Evolutionary conservation across 2,888 invertebrate genomes (phyloP).

Genomic region (Apotomis betuletana): DNA sequence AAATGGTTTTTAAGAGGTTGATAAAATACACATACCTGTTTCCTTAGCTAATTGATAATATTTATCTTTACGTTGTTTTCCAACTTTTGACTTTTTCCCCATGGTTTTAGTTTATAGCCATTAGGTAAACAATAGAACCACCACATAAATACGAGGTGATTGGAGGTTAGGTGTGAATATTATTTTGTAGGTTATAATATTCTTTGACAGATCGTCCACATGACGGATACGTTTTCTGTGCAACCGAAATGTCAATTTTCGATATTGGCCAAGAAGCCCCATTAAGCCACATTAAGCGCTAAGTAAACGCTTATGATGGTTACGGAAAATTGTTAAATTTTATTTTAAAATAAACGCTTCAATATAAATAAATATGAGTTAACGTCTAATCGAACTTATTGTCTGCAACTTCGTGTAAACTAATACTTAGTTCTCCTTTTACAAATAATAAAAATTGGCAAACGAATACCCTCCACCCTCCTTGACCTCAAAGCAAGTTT

Average conservation of each 20-base stretch:
- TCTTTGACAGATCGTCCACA: constrained; percentile 25
- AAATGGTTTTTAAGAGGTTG: not conserved
- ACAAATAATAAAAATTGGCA: no score
- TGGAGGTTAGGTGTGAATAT: constrained; percentile 13
- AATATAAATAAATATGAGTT: no score
- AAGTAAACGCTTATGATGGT: not conserved
- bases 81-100: constrained; percentile 98
- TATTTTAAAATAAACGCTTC: no score
- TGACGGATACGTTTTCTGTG: constrained; percentile 10
- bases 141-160: not conserved
- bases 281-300: not conserved
- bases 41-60: constrained; percentile 99
- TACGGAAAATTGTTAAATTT: not conserved
- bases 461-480: no score
- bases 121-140: constrained; percentile 18
- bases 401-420: no score
- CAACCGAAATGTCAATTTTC: not conserved
- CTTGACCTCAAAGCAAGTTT: no score
- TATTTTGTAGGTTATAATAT: not conserved
- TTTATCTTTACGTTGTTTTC: constrained; percentile 99
- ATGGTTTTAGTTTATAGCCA: constrained; percentile 79
- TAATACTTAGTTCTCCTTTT: no score
- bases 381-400: no score
- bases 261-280: not conserved
- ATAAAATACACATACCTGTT: constrained; percentile 87